Evolutionary conservation across 2,888 invertebrate genomes (phyloP).

Genomic region (Ferdinandea cuprea): DNA sequence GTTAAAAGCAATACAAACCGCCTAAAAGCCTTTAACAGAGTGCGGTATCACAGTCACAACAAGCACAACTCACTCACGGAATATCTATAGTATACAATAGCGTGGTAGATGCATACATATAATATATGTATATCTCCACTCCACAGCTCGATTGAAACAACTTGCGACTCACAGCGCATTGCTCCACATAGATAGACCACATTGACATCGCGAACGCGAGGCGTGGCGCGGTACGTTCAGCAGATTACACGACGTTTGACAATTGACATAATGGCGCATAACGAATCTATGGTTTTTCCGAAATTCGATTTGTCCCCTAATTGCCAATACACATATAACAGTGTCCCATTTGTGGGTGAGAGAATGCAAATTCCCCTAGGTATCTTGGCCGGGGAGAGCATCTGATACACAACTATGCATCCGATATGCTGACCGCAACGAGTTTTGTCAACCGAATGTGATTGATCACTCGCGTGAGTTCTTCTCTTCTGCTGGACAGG

Average conservation of each 20-base stretch:
- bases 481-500: not conserved
- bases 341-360: not conserved
- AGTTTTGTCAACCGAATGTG: conserved; percentile 30
- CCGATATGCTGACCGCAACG: conserved; percentile 30
- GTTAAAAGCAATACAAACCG: too few species aligned
- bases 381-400: too few species aligned
- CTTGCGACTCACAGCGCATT: not conserved
- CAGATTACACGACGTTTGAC: conserved; percentile 19
- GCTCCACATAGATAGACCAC: not conserved
- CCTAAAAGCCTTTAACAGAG: too few species aligned
- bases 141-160: not conserved
- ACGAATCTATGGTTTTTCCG: not conserved
- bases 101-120: too few species aligned
- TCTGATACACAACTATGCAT: conserved; percentile 26
- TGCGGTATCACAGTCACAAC: too few species aligned
- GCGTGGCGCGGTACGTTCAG: conserved; percentile 1
- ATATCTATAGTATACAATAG: too few species aligned
- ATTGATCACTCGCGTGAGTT: conserved; percentile 42
- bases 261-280: conserved; percentile 21
- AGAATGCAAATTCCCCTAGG: not conserved
- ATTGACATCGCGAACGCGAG: conserved; percentile 7
- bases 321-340: not conserved
- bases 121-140: too few species aligned
- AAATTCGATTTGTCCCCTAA: conserved; percentile 26
- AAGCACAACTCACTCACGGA: too few species aligned